Evolutionary conservation across 2,113 vertebrate genomes (phyloP).

Genomic region (Vicugna pacos): DNA sequence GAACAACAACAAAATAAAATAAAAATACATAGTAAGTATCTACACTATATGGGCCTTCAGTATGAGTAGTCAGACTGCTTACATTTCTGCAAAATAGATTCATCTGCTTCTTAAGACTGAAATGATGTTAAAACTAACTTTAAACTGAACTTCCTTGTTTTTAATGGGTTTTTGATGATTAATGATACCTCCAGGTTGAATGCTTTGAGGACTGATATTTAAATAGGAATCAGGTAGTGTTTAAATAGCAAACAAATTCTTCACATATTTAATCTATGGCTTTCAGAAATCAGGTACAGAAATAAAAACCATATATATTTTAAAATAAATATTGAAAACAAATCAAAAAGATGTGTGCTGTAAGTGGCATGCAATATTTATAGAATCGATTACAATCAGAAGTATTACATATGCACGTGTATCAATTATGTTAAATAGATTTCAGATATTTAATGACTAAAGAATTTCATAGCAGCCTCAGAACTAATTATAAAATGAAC

Average conservation of each 20-base stretch:
- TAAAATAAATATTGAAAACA: conserved; percentile 77
- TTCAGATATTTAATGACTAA: conserved; percentile 77
- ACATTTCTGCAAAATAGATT: conserved; percentile 41
- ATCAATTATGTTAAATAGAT: conserved; percentile 76
- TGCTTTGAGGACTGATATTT: conserved; percentile 78
- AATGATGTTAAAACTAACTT: conserved; percentile 3
- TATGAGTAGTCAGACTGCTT: not conserved
- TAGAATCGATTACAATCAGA: conserved; percentile 77
- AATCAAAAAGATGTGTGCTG: conserved; percentile 79
- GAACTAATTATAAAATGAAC: conserved; percentile 75
- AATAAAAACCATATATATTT: conserved; percentile 74
- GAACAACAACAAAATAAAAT: conserved; percentile 37
- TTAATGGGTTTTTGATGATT: conserved; percentile 61
- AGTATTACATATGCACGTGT: conserved; percentile 72
- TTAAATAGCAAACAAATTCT: conserved; percentile 78
- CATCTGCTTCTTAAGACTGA: not conserved
- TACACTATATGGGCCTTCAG: not conserved
- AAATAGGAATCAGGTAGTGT: conserved; percentile 80
- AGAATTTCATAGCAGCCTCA: conserved; percentile 61
- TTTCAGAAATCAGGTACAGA: conserved; percentile 83
- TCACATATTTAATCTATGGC: conserved; percentile 80
- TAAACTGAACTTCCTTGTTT: conserved; percentile 25
- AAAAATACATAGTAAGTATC: not conserved
- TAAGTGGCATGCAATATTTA: conserved; percentile 76
- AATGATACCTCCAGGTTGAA: conserved; percentile 69